phyloP scores from a whole-genome alignment of 2,113 vertebrate genomes.

The Tamias sibiricus region DNA sequence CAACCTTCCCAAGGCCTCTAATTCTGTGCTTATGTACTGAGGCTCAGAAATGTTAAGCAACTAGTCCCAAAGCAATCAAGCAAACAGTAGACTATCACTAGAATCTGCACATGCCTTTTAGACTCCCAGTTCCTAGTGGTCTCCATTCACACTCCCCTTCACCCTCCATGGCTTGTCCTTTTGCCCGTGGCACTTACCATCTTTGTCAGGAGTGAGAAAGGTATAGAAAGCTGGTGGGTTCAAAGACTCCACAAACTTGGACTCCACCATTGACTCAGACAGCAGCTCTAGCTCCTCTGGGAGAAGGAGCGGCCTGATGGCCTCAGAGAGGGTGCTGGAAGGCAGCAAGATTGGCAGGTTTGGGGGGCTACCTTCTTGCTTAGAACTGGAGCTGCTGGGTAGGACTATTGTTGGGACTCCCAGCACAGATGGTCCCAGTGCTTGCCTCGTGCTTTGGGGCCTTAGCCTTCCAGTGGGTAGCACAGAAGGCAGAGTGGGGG shows the following conservation, averaged over 20 bases:
- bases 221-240: conserved; percentile 69
- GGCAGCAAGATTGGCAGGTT: conserved; percentile 21
- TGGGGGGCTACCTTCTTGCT: background rate
- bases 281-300: conserved; percentile 65
- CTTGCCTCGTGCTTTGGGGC: background rate
- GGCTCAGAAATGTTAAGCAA: conserved; percentile 31
- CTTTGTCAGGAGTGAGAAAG: conserved; percentile 46
- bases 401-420: background rate
- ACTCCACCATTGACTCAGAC: background rate
- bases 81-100: conserved; percentile 10
- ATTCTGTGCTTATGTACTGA: conserved; percentile 1
- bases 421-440: conserved; percentile 9
- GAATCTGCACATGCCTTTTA: background rate
- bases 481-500: background rate
- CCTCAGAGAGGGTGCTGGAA: conserved; percentile 6
- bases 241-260: conserved; percentile 71
- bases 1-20: background rate
- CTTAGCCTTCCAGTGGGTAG: background rate
- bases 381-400: background rate
- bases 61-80: conserved; percentile 2
- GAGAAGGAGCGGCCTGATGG: conserved; percentile 57
- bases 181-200: conserved; percentile 46
- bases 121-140: conserved; percentile 9
- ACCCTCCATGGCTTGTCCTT: background rate
- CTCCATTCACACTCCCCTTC: background rate